These are phyloP conservation scores for Luehdorfia chinensis DNA, from an alignment of 1,140 invertebrate genomes.

Conservation along the genomic window DNA sequence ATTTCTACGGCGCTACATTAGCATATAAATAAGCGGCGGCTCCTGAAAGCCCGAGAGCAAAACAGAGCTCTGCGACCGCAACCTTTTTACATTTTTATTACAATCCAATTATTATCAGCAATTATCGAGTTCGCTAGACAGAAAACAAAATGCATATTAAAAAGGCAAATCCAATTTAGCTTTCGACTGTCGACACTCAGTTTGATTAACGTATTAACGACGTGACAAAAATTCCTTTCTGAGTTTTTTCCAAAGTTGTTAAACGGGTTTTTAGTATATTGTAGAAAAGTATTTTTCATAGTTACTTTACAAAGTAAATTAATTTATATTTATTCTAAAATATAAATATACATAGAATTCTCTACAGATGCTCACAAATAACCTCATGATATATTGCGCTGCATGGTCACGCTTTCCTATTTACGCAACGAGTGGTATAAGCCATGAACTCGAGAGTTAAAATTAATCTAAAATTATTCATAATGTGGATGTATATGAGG, in stretches of 20 bases:
- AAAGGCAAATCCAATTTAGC: slow-evolving; percentile 39
- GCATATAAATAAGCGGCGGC: slow-evolving; percentile 67
- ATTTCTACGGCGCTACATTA: slow-evolving; percentile 57
- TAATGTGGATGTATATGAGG: background rate
- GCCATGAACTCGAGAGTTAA: slow-evolving; percentile 10
- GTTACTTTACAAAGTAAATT: no score
- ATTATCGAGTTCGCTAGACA: slow-evolving; percentile 65
- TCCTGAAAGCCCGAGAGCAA: slow-evolving; percentile 39
- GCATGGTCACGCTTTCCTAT: slow-evolving; percentile 56
- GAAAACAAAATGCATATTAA: slow-evolving; percentile 35
- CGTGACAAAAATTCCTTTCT: slow-evolving; percentile 12
- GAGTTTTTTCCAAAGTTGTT: no score
- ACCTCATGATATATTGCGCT: slow-evolving; percentile 66
- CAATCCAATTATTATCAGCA: slow-evolving; percentile 67
- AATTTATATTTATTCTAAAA: no score
- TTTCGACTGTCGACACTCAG: slow-evolving; percentile 23
- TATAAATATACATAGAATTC: no score
- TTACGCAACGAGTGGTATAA: slow-evolving; percentile 35
- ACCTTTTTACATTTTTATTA: slow-evolving; percentile 64
- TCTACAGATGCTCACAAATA: slow-evolving; percentile 47
- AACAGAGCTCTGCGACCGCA: slow-evolving; percentile 35
- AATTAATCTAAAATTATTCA: background rate
- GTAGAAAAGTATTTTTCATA: no score
- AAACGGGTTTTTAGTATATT: no score
- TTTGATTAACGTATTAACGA: slow-evolving; percentile 15